Base-by-base conservation (phyloP, 1,140 invertebrate genomes). In the Pemphigus obesinymphae region DNA sequence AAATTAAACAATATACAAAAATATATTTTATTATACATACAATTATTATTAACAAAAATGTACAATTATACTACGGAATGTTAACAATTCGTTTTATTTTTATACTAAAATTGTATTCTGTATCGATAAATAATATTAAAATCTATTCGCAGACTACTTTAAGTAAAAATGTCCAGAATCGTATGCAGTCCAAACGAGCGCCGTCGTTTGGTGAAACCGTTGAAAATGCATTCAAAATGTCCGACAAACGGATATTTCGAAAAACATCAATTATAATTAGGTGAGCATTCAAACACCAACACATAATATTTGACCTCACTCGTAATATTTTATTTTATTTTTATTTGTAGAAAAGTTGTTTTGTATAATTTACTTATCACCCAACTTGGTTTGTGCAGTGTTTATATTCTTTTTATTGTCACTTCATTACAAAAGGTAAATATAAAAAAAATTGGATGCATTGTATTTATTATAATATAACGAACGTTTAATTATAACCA, bases 381-480 rank as follows among this genome's bases (percentile, higher is more conserved):
- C 86, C 91, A 99, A 85, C 88, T 99, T 45, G 97, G 97, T 29
- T 99, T 98, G 87, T 99, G 97, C 88, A 98, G 96, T 88, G 96
- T 99, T 0, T 99, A 99, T 87, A 92, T 98, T 82, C 92, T 98
- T 2, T 99, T 99, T 86, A 94, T 99, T 23, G 90, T 95, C 0
- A 48, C 45, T 23, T 82, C 84, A 43, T 58, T 83, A 26, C 78
- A 83, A 55, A 68, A 83, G 63, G 84, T 85, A 83, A 83, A 70
- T 82, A 7, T 26, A 1, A 70, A 70, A 26, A 68, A 11, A 23
- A 31, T 2, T 17, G 15, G 10, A 29, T 31, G 2, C 17, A 29
- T 55, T 55, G 23, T 55, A 55, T 55, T 50, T 50, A 26, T 58
- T 26, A 58, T 58, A 58, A 58, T n/a, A 58, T 58, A 26, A 23